Percentiles rank a stretch among this genome's conserved stretches.
Evolutionary conservation across 2,888 invertebrate genomes (phyloP).

Genomic region (Ommatoiulus sabulosus): DNA sequence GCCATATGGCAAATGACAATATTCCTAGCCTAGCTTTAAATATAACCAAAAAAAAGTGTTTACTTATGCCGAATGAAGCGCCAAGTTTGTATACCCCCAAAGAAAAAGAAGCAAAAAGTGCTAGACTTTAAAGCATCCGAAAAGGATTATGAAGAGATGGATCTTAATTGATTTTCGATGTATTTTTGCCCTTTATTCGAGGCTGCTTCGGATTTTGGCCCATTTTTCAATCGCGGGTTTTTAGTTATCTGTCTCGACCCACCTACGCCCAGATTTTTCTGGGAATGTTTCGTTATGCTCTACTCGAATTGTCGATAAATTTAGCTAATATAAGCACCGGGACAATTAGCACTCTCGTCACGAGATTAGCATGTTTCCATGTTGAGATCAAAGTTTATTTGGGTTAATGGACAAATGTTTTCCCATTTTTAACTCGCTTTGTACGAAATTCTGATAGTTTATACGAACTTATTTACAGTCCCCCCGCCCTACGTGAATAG

Average conservation of each 20-base stretch:
- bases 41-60: background rate
- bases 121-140: background rate
- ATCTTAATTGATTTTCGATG: background rate
- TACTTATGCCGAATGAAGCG: slow-evolving; percentile 12
- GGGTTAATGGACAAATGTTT: no score
- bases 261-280: background rate
- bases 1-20: slow-evolving; percentile 13
- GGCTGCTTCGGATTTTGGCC: no score
- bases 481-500: no score
- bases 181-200: background rate
- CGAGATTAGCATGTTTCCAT: no score
- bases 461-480: no score
- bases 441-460: no score
- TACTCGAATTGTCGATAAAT: background rate
- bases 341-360: no score
- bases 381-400: no score
- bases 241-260: background rate
- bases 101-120: background rate
- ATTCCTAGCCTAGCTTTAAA: background rate
- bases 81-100: background rate
- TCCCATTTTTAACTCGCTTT: no score
- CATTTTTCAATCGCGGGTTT: no score
- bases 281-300: background rate
- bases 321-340: no score
- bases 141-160: slow-evolving; percentile 20